Evolutionary conservation across 2,797 vertebrate species (phyloP), one percentile per base, ranked within the genome.

Genomic region (Halcyon leucocephala): DNA sequence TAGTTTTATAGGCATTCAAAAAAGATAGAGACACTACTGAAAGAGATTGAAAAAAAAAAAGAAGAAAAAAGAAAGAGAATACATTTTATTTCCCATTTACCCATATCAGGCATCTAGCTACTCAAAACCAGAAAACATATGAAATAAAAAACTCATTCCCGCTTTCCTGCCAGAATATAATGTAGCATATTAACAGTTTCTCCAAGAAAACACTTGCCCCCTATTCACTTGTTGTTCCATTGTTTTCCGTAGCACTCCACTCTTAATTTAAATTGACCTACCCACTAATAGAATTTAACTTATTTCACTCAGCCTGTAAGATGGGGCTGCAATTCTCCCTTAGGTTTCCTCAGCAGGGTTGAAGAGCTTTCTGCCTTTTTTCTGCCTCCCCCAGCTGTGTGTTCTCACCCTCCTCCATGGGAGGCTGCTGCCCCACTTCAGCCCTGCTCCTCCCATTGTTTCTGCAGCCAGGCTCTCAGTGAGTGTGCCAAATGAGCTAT

Each of bases 251-350:
- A 82, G 52, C 28, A 44, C 65, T 66, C 37, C 17, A 12, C 55
- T 70, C 67, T 72, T 84, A 29, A 87, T 85, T 95, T 87, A 74
- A 91, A 83, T 67, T 87, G 89, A 91, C 82, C 48, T 91, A 48
- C 31, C 55, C 58, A 74, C 49, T 82, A 85, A 85, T 64, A 96
- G 55, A 89, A 76, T 86, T 90, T 92, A 94, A 89, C 82, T 95
- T 95, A 42, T 42, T 96, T 94, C 74, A 39, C 65, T 79, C 69
- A 20, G 64, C 49, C 81, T 64, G 57, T 57, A 52, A 82, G n/a
- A 64, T 57, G 87, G 64, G 85, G 74, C 86, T 89, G 93, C 89
- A 87, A 22, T 64, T 78, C 79, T 85, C 72, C 57, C 71, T 87
- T 26, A 14, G 0, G 0, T 91, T 91, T 87, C 33, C 74, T 82